phyloP scores from a whole-genome alignment of 1,140 invertebrate species.

The Lordiphosa stackelbergi region DNA sequence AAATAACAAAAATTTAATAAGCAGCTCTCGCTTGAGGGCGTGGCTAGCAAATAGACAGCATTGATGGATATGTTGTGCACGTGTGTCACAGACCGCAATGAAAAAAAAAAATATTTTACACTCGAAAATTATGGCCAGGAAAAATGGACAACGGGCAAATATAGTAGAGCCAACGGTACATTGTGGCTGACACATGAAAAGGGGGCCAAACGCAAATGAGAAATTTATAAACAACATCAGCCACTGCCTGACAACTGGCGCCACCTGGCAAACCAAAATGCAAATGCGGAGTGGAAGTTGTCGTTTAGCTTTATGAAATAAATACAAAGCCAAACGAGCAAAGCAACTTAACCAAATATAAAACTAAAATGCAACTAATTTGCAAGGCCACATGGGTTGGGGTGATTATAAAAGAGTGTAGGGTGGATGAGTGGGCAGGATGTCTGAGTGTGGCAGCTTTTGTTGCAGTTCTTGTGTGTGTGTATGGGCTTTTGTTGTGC shows the following conservation, averaged over 20 bases:
- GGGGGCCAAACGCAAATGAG: slow-evolving; percentile 19
- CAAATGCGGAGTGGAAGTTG: background rate
- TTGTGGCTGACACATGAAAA: slow-evolving; percentile 38
- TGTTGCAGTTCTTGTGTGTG: slow-evolving; percentile 9
- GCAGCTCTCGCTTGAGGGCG: background rate
- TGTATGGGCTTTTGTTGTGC: slow-evolving; percentile 16
- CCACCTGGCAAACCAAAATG: background rate
- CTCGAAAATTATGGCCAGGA: slow-evolving; percentile 53
- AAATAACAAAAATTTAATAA: no score
- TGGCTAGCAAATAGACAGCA: slow-evolving; percentile 23
- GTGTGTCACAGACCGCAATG: slow-evolving; percentile 62
- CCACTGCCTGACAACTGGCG: slow-evolving; percentile 10
- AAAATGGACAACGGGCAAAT: slow-evolving; percentile 45
- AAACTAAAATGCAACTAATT: slow-evolving; percentile 61
- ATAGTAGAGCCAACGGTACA: slow-evolving; percentile 45
- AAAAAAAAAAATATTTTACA: slow-evolving; percentile 65
- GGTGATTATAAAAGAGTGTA: background rate
- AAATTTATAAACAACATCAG: slow-evolving; percentile 38
- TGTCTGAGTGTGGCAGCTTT: slow-evolving; percentile 23
- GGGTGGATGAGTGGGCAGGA: slow-evolving; percentile 10
- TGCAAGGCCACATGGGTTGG: slow-evolving; percentile 26
- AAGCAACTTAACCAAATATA: slow-evolving; percentile 52
- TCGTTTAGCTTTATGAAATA: slow-evolving; percentile 29
- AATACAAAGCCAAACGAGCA: slow-evolving; percentile 23
- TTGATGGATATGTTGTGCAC: slow-evolving; percentile 63